A percentile compares a stretch with the other conserved stretches of the same genome.
These are phyloP conservation scores for Pteria penguin DNA, from an alignment of 2,888 invertebrate species.

Conservation along the genomic window DNA sequence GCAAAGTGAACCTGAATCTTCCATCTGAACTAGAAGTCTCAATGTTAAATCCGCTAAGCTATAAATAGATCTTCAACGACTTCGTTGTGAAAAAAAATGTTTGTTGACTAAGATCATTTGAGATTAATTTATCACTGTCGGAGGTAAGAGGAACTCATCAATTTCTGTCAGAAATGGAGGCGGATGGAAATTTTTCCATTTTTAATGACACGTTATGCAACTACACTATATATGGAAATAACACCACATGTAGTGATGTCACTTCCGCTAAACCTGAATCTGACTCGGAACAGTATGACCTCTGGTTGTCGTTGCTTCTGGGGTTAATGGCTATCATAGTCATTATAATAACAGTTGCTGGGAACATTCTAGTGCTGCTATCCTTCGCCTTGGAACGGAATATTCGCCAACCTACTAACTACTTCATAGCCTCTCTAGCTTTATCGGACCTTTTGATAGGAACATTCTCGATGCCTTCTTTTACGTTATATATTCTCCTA, in stretches of 20 bases:
- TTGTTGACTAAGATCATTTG: too few species aligned
- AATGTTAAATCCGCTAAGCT: too few species aligned
- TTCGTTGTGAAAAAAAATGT: too few species aligned
- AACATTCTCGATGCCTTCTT: slow-evolving; percentile 98
- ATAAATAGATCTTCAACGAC: too few species aligned
- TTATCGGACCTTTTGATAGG: slow-evolving; percentile 98
- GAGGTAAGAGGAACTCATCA: too few species aligned
- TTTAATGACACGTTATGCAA: too few species aligned
- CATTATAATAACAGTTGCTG: slow-evolving; percentile 94
- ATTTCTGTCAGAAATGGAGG: too few species aligned
- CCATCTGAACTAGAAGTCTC: too few species aligned
- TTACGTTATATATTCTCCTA: slow-evolving; percentile 97
- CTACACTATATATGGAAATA: too few species aligned
- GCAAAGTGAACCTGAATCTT: too few species aligned
- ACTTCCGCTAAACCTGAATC: not conserved
- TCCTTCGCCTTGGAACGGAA: slow-evolving; percentile 96
- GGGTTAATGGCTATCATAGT: slow-evolving; percentile 92
- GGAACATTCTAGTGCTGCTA: slow-evolving; percentile 95
- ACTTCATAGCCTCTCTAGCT: slow-evolving; percentile 98
- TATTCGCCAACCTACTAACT: slow-evolving; percentile 96
- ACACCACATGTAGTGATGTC: not conserved
- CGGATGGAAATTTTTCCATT: too few species aligned
- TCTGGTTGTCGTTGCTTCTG: slow-evolving; percentile 94
- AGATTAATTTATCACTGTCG: too few species aligned
- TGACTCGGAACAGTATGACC: slow-evolving; percentile 83